A percentile compares a stretch with the other conserved stretches of the same genome.
Conservation (phyloP, 2,888 invertebrate species). For the Campoplex capitator region DNA sequence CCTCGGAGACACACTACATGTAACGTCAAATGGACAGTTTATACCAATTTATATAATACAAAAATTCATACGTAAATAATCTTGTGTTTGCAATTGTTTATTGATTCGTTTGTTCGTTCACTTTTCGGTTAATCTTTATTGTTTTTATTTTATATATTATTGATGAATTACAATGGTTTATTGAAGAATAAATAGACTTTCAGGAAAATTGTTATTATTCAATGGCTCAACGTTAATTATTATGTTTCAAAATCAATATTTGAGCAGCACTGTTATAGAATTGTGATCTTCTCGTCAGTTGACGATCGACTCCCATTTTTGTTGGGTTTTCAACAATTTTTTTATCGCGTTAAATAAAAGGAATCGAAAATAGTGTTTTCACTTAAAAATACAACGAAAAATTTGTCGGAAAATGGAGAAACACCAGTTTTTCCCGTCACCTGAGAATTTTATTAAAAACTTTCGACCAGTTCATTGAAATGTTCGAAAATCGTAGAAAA, state of each 20-base stretch:
- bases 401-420: background rate
- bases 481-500: conserved; percentile 2
- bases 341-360: too few species aligned
- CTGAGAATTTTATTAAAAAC: background rate
- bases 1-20: conserved; percentile 41
- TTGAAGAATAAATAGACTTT: background rate
- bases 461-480: background rate
- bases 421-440: background rate
- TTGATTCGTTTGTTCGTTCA: background rate
- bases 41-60: conserved; percentile 20
- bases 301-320: too few species aligned
- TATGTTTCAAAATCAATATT: background rate
- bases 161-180: background rate
- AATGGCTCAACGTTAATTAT: background rate
- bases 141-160: background rate
- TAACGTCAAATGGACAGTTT: conserved; percentile 43
- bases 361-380: too few species aligned
- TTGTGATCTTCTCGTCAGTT: too few species aligned
- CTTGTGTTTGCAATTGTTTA: background rate
- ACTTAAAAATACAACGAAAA: background rate
- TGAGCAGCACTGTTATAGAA: too few species aligned
- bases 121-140: background rate
- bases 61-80: background rate
- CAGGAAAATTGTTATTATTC: background rate
- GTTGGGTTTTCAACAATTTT: too few species aligned